A percentile compares a stretch with the other conserved stretches of the same genome.
Conservation (phyloP, 2,113 vertebrate species). For the Neotoma lepida region DNA sequence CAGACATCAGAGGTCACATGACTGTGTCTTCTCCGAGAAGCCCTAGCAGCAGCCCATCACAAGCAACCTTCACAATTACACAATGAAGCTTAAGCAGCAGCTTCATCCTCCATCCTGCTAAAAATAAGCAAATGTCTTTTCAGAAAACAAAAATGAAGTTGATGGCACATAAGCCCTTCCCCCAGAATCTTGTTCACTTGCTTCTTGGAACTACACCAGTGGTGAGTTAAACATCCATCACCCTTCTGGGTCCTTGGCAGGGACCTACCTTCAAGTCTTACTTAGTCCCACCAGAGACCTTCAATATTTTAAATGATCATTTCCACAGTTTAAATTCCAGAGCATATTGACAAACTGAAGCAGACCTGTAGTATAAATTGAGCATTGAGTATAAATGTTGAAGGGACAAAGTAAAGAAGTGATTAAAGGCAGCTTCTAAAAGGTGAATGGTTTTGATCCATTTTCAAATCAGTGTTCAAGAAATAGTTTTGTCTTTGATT, state of each 20-base stretch:
- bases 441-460: conserved; percentile 49
- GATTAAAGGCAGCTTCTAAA: conserved; percentile 58
- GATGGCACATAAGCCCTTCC: background rate
- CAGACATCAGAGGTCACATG: conserved; percentile 26
- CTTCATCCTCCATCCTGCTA: conserved; percentile 63
- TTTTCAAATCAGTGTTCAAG: conserved; percentile 53
- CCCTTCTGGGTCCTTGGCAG: conserved; percentile 61
- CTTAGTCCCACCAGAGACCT: conserved; percentile 74
- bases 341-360: conserved; percentile 77
- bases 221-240: conserved; percentile 49
- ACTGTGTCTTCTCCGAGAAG: conserved; percentile 60
- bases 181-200: conserved; percentile 23
- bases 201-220: conserved; percentile 60
- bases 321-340: conserved; percentile 79
- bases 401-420: conserved; percentile 69
- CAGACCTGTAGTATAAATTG: conserved; percentile 76
- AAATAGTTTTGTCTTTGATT: conserved; percentile 16
- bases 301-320: conserved; percentile 76
- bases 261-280: conserved; percentile 78
- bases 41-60: conserved; percentile 67
- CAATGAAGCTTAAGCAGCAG: conserved; percentile 67
- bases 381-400: conserved; percentile 73
- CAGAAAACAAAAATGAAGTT: conserved; percentile 8
- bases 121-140: conserved; percentile 67
- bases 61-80: conserved; percentile 63